Base-by-base conservation (phyloP, 2,113 vertebrate genomes). In the Microtus montanus region DNA sequence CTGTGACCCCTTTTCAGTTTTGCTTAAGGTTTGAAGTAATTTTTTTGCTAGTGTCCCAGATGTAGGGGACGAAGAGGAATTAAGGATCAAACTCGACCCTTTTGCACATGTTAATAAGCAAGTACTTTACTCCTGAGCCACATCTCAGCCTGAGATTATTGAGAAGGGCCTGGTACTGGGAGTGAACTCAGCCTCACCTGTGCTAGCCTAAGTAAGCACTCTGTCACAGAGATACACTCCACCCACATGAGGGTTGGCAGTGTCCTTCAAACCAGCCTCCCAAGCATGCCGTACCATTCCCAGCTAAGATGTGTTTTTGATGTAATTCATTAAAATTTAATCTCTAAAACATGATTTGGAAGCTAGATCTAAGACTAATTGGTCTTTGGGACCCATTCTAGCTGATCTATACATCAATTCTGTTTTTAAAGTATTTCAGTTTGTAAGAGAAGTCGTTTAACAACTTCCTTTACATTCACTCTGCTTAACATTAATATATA, bases 341-440 rank as follows among this genome's bases (percentile, higher is more conserved):
- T 86, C 66, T 22, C 64, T 86, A 33, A 52, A 49, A 19, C 11
- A 35, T 49, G 38, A 84, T 89, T 93, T 96, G 47, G 35, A 82
- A 82, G 17, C 5, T 22, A 91, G 19, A 5, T 77, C 89, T 88
- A 92, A 88, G n/a, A 68, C 47, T 35, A 47, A 12, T 79, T 90
- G 19, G 38, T 82, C 88, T 96, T 91, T 92, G 64, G 11, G 41
- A n/a, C 19, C 41, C 49, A 84, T 95, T 91, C 33, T 94, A 33
- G 87, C 47, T 85, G 87, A 41, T 4, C 35, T 83, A 20, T 78
- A 15, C 26, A 1, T 92, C 87, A 85, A 64, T 95, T 92, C 14
- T 86, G 22, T 82, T 38, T 87, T 73, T 63, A 73, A 88, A 47
- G 61, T 52, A 63, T 64, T 94, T 84, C 84, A 49, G 71, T 52